phyloP scores from a whole-genome alignment of 2,113 vertebrate genomes.

The Alaudala cheleensis region DNA sequence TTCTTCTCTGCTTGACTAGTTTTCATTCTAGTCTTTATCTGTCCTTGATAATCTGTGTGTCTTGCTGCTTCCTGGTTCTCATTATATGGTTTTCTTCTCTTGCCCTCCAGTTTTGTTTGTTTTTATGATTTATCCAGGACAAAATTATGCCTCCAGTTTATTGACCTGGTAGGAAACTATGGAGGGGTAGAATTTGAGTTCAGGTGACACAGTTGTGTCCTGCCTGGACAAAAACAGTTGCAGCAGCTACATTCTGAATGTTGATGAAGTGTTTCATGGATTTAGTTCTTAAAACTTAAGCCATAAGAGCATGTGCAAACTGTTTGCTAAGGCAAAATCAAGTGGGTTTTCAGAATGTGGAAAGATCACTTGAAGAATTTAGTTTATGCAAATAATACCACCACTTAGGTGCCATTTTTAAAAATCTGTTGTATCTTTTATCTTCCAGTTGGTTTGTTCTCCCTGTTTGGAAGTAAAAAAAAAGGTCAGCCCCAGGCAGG shows the following conservation, averaged over 20 bases:
- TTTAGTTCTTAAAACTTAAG: not conserved
- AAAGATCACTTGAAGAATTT: not conserved
- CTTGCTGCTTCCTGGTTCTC: not conserved
- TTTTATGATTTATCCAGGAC: not conserved
- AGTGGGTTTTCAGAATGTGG: not conserved
- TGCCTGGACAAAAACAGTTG: not conserved
- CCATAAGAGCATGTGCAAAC: not conserved
- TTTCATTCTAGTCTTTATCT: not conserved
- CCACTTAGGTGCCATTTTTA: not conserved
- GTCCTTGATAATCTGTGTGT: not conserved
- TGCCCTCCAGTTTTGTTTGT: not conserved
- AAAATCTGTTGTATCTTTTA: not conserved
- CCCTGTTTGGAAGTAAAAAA: not conserved
- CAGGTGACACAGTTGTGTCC: not conserved
- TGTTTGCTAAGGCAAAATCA: not conserved
- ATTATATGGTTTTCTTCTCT: not conserved
- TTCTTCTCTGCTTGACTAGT: not conserved
- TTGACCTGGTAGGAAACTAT: not conserved
- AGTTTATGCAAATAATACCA: not conserved
- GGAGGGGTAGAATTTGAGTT: not conserved
- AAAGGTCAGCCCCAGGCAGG: not conserved
- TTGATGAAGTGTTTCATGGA: not conserved
- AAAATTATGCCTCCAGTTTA: not conserved
- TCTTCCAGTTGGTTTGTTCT: not conserved
- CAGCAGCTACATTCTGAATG: not conserved